Conservation (phyloP, 2,113 vertebrate species). For the Coturnix japonica region DNA sequence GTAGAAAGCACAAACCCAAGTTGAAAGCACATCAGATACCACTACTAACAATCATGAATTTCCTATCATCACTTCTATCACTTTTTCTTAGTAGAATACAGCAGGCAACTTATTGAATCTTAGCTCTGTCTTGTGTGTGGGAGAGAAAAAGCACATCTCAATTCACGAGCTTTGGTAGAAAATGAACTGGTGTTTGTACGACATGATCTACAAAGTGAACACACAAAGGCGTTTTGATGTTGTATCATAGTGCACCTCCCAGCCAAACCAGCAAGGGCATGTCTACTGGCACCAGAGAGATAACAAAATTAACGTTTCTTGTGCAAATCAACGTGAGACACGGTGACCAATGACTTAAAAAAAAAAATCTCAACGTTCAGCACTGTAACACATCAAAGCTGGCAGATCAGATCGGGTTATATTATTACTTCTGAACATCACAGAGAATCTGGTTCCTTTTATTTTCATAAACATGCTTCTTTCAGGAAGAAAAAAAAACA, state of each 20-base stretch:
- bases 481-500: neutral
- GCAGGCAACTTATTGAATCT: constrained; percentile 45
- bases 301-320: constrained; percentile 1
- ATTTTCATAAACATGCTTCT: neutral
- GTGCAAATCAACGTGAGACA: constrained; percentile 32
- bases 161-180: constrained; percentile 26
- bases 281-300: constrained; percentile 37
- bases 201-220: constrained; percentile 3
- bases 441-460: neutral
- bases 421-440: neutral
- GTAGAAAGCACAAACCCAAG: neutral
- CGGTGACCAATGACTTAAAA: neutral
- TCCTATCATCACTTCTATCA: constrained; percentile 49
- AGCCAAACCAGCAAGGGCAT: constrained; percentile 58
- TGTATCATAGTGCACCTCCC: constrained; percentile 49
- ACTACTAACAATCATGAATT: constrained; percentile 39
- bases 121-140: constrained; percentile 11
- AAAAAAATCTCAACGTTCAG: neutral
- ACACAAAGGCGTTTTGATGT: constrained; percentile 8
- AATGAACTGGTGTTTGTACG: neutral
- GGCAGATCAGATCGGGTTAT: neutral
- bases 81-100: constrained; percentile 30
- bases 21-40: constrained; percentile 31
- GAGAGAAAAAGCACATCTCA: constrained; percentile 48
- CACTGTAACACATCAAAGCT: neutral